Base-by-base conservation (phyloP, 2,888 invertebrate genomes). In the Cheilosia soror region DNA sequence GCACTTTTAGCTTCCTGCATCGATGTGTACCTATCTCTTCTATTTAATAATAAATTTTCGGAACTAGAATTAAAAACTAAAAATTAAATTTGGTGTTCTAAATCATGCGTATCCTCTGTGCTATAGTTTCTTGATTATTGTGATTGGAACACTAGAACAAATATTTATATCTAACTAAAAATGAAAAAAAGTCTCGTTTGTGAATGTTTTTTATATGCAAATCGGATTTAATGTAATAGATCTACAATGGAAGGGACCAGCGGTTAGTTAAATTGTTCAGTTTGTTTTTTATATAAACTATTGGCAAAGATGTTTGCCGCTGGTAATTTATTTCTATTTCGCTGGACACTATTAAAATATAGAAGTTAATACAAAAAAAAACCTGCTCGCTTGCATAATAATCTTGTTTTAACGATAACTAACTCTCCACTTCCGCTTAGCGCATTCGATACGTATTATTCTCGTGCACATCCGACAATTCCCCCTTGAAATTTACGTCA, bases 361-460 rank as follows among this genome's bases (percentile, higher is more conserved):
- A 60, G 44, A 53, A 62, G 27, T 58, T 33, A 37, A 40, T 33
- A 58, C 31, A 37, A 42, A 6, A 27, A 66, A 62, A 60, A 66
- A 69, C 69, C 55, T 53, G 44, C 42, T 55, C 15, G 49, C n/a
- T 69, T 63, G 40, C 44, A 25, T 57, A 37, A 33, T 33, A 33
- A 27, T 27, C 20, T 44, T 37, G 11, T n/a, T 49, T 57, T 40
- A 5, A 53, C 51, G 20, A 27, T 40, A 33, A 11, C 27, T 49
- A 51, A 5, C 9, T 47, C 33, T 9, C 11, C 20, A 37, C 11
- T 3, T 11, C n/a, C 4, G 37, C 69, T 95, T 95, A 98, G 93
- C 98, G 97, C 98, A 98, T 98, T 89, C 97, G 94, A 91, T 98
- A 98, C 90, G 95, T 95, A 90, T 97, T 98, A 88, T 95, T 95